Evolutionary conservation across 2,113 vertebrate genomes (phyloP).

Genomic region (Porphyrio hochstetteri): DNA sequence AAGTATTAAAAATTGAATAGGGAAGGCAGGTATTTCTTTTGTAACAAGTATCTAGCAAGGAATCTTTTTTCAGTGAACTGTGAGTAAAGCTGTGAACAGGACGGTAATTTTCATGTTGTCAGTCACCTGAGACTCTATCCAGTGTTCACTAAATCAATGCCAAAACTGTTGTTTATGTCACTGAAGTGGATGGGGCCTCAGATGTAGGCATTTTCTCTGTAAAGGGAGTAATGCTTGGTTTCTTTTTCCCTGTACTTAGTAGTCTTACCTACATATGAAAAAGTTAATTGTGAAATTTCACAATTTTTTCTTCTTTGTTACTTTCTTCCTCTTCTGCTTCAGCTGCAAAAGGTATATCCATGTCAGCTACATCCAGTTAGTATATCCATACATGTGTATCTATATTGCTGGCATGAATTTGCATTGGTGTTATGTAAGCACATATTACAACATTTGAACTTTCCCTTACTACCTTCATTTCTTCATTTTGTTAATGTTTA

Average conservation of each 20-base stretch:
- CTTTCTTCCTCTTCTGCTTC: not conserved
- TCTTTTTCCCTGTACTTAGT: not conserved
- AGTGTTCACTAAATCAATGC: not conserved
- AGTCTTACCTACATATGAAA: not conserved
- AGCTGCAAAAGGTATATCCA: not conserved
- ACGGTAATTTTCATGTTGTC: not conserved
- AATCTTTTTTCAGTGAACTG: not conserved
- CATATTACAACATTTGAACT: not conserved
- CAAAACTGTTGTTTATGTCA: not conserved
- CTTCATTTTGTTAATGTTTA: no score
- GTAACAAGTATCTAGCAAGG: not conserved
- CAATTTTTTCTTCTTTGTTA: not conserved
- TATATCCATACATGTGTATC: not conserved
- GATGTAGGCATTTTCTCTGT: not conserved
- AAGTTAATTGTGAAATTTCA: not conserved
- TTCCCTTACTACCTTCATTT: not conserved
- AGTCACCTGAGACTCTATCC: not conserved
- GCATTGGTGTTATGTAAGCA: not conserved
- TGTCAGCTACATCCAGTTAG: not conserved
- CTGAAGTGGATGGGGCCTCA: not conserved
- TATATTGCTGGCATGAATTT: not conserved
- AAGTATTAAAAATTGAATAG: not conserved
- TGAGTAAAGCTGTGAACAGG: not conserved
- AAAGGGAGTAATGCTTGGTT: rapidly evolving
- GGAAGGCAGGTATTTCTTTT: not conserved